Conservation (phyloP, 2,113 vertebrate genomes). For the Sterna hirundo region DNA sequence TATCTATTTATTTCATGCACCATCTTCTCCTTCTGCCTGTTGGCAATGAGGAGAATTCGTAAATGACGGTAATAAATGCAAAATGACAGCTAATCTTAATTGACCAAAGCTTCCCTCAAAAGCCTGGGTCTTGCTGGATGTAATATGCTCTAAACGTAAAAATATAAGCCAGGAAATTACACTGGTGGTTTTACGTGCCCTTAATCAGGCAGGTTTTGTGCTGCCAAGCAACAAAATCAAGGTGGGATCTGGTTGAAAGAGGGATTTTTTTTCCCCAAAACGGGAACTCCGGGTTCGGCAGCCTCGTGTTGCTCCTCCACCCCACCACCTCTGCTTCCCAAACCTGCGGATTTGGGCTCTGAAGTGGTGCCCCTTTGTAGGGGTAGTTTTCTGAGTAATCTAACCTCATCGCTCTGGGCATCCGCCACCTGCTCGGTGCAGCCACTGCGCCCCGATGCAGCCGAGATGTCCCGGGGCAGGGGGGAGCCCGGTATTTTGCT, state of each 20-base stretch:
- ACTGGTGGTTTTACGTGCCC: neutral
- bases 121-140: neutral
- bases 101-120: constrained; percentile 5
- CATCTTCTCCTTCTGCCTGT: neutral
- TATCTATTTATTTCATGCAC: constrained; percentile 8
- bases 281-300: neutral
- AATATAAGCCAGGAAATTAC: neutral
- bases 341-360: neutral
- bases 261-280: neutral
- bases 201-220: neutral
- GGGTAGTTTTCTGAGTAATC: neutral
- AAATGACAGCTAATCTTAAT: neutral
- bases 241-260: neutral
- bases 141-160: neutral
- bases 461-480: accelerated
- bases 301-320: neutral
- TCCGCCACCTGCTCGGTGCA: neutral
- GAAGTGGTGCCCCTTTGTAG: neutral
- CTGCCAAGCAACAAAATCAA: neutral
- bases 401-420: neutral
- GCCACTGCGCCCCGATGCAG: neutral
- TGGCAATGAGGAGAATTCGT: neutral
- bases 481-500: neutral
- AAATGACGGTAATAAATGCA: neutral
- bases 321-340: neutral